A percentile compares a stretch with the other conserved stretches of the same genome.
Conservation (phyloP, 2,113 vertebrate species). For the Oreocharis arfaki region DNA sequence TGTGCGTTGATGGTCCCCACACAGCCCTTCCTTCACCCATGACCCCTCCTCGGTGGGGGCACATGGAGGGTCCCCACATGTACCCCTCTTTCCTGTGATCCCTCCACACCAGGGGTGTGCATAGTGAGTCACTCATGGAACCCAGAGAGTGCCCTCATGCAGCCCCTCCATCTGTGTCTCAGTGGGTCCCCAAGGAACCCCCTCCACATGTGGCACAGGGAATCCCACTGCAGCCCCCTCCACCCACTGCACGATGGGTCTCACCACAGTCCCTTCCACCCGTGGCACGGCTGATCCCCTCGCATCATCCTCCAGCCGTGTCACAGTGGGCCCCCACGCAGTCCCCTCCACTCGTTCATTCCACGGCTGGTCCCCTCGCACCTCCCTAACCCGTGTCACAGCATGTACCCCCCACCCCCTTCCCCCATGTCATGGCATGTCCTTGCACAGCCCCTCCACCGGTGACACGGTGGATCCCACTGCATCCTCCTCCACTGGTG, state of each 20-base stretch:
- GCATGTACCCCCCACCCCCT: neutral
- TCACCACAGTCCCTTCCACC: neutral
- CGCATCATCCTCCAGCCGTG: too few species aligned
- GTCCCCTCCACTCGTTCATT: neutral
- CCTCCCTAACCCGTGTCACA: neutral
- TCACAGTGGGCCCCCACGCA: neutral
- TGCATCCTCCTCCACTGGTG: neutral
- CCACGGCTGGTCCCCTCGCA: neutral
- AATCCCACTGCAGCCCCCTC: neutral
- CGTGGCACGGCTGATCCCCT: neutral
- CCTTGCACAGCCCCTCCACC: neutral
- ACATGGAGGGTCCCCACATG: neutral
- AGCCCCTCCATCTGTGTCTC: too few species aligned
- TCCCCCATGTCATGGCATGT: neutral
- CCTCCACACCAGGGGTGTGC: accelerated
- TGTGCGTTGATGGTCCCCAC: accelerated
- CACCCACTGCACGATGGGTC: neutral
- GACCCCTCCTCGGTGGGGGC: neutral
- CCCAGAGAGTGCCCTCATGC: too few species aligned
- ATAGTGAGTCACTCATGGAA: neutral
- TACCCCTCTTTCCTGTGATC: too few species aligned
- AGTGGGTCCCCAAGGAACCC: neutral
- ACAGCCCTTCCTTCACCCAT: neutral
- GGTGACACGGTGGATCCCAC: neutral
- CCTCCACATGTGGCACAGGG: neutral